phyloP scores from a whole-genome alignment of 2,113 vertebrate species.

The Heptranchias perlo region DNA sequence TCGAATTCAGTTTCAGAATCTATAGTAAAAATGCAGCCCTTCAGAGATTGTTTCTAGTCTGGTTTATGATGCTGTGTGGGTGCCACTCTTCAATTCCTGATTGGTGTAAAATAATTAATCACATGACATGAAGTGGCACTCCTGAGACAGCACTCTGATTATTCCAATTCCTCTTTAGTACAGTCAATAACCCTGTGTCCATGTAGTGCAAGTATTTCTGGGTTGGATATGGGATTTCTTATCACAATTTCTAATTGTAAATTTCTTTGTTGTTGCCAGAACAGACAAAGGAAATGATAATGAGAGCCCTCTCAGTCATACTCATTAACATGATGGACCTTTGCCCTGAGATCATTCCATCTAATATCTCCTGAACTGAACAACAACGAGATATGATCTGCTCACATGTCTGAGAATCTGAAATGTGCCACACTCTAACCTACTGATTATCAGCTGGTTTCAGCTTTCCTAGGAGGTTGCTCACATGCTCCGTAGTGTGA shows the following conservation, averaged over 20 bases:
- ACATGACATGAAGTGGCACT: too few species aligned
- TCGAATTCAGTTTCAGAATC: not conserved
- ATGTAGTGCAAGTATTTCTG: not conserved
- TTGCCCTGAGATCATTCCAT: not conserved
- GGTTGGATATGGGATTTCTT: not conserved
- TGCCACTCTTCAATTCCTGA: not conserved
- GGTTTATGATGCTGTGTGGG: not conserved
- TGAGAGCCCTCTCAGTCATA: not conserved
- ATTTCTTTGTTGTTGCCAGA: not conserved
- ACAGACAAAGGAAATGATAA: not conserved
- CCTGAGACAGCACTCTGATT: not conserved
- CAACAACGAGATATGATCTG: conserved; percentile 53
- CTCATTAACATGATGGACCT: fast-evolving
- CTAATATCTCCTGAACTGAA: conserved; percentile 45
- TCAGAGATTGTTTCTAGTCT: not conserved
- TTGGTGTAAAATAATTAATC: not conserved
- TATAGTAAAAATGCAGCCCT: not conserved
- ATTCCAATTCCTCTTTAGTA: not conserved
- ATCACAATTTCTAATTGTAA: not conserved
- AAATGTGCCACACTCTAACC: conserved; percentile 56
- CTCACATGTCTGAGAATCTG: conserved; percentile 55
- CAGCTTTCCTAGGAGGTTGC: not conserved
- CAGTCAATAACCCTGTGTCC: not conserved
- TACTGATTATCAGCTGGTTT: conserved; percentile 52
- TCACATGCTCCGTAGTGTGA: not conserved